Base-by-base conservation (phyloP, 2,113 vertebrate species). In the Melanerpes formicivorus region DNA sequence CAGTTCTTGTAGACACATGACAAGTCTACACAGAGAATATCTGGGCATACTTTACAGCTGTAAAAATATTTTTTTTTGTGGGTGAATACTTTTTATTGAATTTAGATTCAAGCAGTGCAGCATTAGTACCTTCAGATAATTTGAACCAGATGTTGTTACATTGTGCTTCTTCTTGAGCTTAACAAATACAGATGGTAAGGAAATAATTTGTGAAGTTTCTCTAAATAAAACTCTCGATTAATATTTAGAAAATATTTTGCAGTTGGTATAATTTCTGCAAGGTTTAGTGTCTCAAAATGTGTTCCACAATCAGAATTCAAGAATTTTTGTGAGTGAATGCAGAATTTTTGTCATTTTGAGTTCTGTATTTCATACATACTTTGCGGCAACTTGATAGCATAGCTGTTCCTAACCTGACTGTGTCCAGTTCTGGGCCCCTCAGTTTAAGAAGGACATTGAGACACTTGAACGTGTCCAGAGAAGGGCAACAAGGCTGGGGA, bases 1-100 rank as follows among this genome's bases (percentile, higher is more conserved):
- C 97, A 98, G 95, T 96, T 95, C 94, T 96, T 97, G 94, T 95
- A 97, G 96, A 95, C 91, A 89, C 87, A 96, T 98, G 98, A 98
- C 96, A 98, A 97, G 94, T 94, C 93, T 96, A 96, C 93, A 97
- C 93, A 97, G 95, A 90, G 90, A 95, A 96, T 92, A 86, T 96
- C 97, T 98, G 96, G 96, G 91, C 96, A 97, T 98, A 98, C 97
- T 93, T 97, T 96, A 95, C 94, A 94, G 94, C 86, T 93, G 84
- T 95, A 72, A 87, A 96, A 95, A 48, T 92, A 65, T 26, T 7
- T 69, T 96, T 69, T 96, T 97, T 96, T 88, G 37, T 95, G 13
- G 25, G 25, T 79, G 87, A 90, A 87, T 90, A 82, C 79, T 87
- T 75, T 80, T 80, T 87, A 76, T 32, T 70, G 81, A 81, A 92